Evolutionary conservation across 2,888 invertebrate genomes (phyloP).

Genomic region (Achlya flavicornis): DNA sequence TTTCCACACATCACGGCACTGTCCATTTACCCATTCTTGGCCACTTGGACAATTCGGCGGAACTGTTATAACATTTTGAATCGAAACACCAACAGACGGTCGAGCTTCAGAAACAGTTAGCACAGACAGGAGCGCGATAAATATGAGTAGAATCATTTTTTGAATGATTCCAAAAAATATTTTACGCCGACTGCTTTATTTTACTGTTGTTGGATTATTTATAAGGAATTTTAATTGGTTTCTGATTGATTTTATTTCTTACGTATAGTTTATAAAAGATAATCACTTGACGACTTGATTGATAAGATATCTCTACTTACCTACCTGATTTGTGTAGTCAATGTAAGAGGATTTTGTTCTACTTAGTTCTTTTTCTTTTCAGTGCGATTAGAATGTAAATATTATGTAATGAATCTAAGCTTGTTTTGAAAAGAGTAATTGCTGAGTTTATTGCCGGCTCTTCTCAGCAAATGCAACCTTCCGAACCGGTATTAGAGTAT

Average conservation of each 20-base stretch:
- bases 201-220: conserved; percentile 23
- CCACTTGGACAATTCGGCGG: conserved; percentile 43
- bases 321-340: conserved; percentile 6
- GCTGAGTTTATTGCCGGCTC: too few species aligned
- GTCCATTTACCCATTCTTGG: conserved; percentile 38
- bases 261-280: conserved; percentile 31
- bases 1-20: conserved; percentile 33
- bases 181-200: neutral
- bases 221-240: conserved; percentile 41
- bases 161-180: conserved; percentile 23
- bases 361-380: neutral
- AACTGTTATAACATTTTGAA: conserved; percentile 35
- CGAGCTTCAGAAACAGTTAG: conserved; percentile 29
- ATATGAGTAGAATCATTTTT: conserved; percentile 22
- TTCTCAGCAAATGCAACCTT: too few species aligned
- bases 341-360: neutral
- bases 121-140: conserved; percentile 26
- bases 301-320: conserved; percentile 10
- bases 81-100: conserved; percentile 21
- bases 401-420: too few species aligned
- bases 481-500: too few species aligned
- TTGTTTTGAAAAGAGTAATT: too few species aligned
- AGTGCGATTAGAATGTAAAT: too few species aligned
- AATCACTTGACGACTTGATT: conserved; percentile 18
- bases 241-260: conserved; percentile 46